Base-by-base conservation (phyloP, 2,797 vertebrate species). In the Thunnus albacares region DNA sequence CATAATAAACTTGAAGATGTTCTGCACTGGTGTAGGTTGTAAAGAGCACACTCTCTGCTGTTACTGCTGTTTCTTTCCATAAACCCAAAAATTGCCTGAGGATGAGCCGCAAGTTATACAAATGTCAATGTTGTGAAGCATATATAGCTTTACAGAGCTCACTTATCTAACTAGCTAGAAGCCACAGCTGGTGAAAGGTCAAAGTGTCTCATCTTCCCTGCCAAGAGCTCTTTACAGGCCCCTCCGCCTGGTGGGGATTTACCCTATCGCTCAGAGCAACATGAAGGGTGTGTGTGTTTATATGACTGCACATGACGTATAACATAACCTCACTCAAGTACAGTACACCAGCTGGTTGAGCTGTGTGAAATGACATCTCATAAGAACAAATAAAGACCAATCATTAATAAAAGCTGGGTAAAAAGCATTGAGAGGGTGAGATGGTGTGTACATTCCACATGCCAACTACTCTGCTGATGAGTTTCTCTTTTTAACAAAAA, bases 181-280 rank as follows among this genome's bases (percentile, higher is more conserved):
- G 68, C 68, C 41, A 43, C 2, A 26, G 22, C 71, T 76, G 59
- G 58, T 52, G 66, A 80, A 78, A 86, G 81, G 77, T 83, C 79
- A 79, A 35, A 53, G 26, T 13, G 1, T 66, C 59, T 79, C 77
- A 78, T 67, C 62, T 65, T 82, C 28, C n/a, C 63, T 61, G 66
- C 77, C 66, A 71, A 67, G 74, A 71, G 65, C 66, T n/a, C 35
- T 77, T 74, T 56, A 67, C 28, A 53, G 33, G 43, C 41, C 56
- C 18, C 6, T 17, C 15, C 12, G 59, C 63, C 63, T 67, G n/a
- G 0, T 52, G 71, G 70, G 77, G 80, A 65, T 69, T 77, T 62
- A 47, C 66, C 63, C 53, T 13, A 30, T 47, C 1, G 3, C 63
- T 61, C 41, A 63, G 58, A 77, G 30, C 49, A 64, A 52, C 60